Base-by-base conservation (phyloP, 2,113 vertebrate genomes). In the Lepidothrix coronata region DNA sequence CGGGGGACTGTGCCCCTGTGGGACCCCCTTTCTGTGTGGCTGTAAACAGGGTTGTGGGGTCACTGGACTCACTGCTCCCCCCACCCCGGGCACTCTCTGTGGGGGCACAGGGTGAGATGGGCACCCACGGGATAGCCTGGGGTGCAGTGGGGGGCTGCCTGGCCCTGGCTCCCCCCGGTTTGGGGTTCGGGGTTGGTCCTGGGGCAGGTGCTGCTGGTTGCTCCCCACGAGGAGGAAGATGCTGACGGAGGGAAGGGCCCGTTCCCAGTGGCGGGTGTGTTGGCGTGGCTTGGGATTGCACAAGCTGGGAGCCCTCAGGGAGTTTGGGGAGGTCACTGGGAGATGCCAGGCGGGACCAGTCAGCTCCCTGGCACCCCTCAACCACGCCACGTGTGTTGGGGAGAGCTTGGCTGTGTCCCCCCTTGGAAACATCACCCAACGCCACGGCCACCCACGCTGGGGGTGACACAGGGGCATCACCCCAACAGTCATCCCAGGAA, bases 1-100 rank as follows among this genome's bases (percentile, higher is more conserved):
- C 41, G 22, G 33, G 74, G 1, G 1, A 7, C 28, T 4, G 0
- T n/a, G 33, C 1, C 20, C 37, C 78, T 1, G 0, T 16, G 1
- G 48, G 48, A 31, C 8, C 10, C n/a, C 17, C 10, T 30, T 74
- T 19, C 61, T 1, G 1, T 52, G 33, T 1, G 4, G 24, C 9
- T 23, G 14, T 13, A 23, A n/a, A 43, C 21, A 24, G n/a, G 30
- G 17, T 1, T 11, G 43, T 21, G 41, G 54, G 55, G 17, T 18
- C 19, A 30, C 35, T 41, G 57, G 33, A 25, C 28, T 23, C 5
- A 1, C 35, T 51, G 62, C 31, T 57, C 46, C 55, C 28, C 12
- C n/a, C 5, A 3, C 8, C 20, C 30, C 3, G 1, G 49, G 12
- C 23, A 18, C 22, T 1, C 0, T 4, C 20, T 14, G 49, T 12